Percentiles rank a stretch among this genome's conserved stretches.
Conservation (phyloP, 1,140 invertebrate species). For the Galleria mellonella region DNA sequence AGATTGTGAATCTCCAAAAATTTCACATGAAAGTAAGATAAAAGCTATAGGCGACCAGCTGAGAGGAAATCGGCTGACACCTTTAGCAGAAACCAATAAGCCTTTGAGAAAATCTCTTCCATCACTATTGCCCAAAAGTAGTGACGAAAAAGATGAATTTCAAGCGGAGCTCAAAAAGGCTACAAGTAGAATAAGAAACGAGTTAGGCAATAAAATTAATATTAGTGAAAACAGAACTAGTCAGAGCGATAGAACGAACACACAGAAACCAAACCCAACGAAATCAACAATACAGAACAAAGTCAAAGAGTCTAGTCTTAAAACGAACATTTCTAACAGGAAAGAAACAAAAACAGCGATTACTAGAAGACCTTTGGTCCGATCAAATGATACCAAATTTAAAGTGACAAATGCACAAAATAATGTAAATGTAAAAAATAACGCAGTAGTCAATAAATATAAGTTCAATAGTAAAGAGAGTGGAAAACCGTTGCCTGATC, state of each 20-base stretch:
- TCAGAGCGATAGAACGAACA: constrained; percentile 52
- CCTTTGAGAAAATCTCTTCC: constrained; percentile 72
- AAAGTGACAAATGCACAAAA: constrained; percentile 26
- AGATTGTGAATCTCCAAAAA: constrained; percentile 44
- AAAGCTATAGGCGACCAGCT: constrained; percentile 57
- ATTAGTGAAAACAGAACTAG: constrained; percentile 65
- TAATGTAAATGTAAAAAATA: constrained; percentile 26
- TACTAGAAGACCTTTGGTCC: constrained; percentile 45
- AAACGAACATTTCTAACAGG: constrained; percentile 24
- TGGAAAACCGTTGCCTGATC: constrained; percentile 44
- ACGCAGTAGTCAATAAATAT: constrained; percentile 29
- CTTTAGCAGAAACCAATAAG: constrained; percentile 37
- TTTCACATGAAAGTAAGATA: constrained; percentile 48
- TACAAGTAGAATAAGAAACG: constrained; percentile 76
- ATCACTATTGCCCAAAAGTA: constrained; percentile 73
- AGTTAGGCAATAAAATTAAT: constrained; percentile 63
- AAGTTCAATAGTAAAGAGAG: constrained; percentile 52
- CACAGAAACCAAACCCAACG: constrained; percentile 59
- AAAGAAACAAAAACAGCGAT: constrained; percentile 41
- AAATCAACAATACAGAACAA: constrained; percentile 44
- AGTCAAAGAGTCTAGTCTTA: constrained; percentile 69
- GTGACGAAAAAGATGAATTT: constrained; percentile 80
- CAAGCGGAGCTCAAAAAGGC: constrained; percentile 80
- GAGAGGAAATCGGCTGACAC: constrained; percentile 42
- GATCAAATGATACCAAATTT: constrained; percentile 37